These are phyloP conservation scores for Chorisops tibialis DNA, from an alignment of 2,888 invertebrate genomes.

Conservation along the genomic window DNA sequence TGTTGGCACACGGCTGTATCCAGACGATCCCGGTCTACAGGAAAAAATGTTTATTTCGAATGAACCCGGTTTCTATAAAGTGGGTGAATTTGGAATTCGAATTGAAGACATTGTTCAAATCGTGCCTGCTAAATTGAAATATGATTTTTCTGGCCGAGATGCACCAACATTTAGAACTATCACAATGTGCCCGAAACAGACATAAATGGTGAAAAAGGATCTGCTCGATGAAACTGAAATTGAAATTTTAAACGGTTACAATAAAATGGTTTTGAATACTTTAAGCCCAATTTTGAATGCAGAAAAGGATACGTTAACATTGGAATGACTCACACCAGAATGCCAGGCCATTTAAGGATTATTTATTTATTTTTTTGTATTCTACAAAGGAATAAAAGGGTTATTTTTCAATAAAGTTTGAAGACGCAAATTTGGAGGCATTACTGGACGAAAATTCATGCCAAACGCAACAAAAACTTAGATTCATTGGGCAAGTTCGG, in stretches of 20 bases:
- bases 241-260: constrained; percentile 75
- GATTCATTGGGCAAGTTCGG: too few species aligned
- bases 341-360: constrained; percentile 11
- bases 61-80: constrained; percentile 86
- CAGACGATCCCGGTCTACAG: constrained; percentile 65
- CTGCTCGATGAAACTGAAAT: constrained; percentile 72
- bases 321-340: constrained; percentile 74
- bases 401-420: too few species aligned
- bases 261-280: constrained; percentile 65
- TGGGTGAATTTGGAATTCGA: constrained; percentile 80
- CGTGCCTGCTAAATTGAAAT: constrained; percentile 55
- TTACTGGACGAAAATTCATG: too few species aligned
- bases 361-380: too few species aligned
- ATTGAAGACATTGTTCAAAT: constrained; percentile 83
- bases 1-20: constrained; percentile 61
- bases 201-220: constrained; percentile 72
- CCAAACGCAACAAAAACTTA: too few species aligned
- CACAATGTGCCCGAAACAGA: constrained; percentile 88
- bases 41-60: constrained; percentile 69
- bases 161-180: constrained; percentile 86
- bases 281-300: constrained; percentile 68
- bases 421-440: too few species aligned
- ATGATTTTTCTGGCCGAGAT: constrained; percentile 66
- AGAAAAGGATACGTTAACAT: constrained; percentile 65
- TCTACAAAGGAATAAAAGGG: too few species aligned